Percentiles rank a stretch among this genome's conserved stretches.
These are phyloP conservation scores for Asarcornis scutulata DNA, from an alignment of 2,113 vertebrate species.

Conservation along the genomic window DNA sequence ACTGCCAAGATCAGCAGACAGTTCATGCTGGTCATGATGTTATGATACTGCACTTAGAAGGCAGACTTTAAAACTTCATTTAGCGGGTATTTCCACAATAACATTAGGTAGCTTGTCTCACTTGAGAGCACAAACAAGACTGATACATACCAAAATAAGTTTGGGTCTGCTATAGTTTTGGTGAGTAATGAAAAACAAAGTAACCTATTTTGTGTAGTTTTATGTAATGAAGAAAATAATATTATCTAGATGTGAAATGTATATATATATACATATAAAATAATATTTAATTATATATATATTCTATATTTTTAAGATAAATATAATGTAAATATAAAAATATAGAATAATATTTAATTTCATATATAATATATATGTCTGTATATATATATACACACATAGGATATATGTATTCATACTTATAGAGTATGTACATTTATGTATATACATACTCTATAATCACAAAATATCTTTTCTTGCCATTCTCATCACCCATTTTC, in stretches of 20 bases:
- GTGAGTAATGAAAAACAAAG: background rate
- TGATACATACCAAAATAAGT: background rate
- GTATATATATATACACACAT: too few relatives aligned
- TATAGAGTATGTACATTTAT: too few relatives aligned
- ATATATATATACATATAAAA: background rate
- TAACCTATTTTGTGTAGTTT: background rate
- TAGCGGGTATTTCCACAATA: background rate
- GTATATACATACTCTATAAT: background rate
- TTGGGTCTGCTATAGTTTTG: background rate
- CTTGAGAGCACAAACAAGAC: background rate
- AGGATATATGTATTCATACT: too few relatives aligned
- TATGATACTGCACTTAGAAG: background rate
- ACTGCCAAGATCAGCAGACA: background rate
- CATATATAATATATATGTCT: too few relatives aligned
- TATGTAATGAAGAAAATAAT: background rate
- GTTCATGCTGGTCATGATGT: fast-evolving
- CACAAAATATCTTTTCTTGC: background rate
- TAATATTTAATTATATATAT: too few relatives aligned
- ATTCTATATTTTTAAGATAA: too few relatives aligned
- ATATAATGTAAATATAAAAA: background rate
- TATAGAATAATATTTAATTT: too few relatives aligned
- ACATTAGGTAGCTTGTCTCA: background rate
- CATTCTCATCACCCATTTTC: background rate
- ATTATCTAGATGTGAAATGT: background rate
- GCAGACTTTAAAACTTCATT: background rate